These are phyloP conservation scores for Phalera bucephala DNA, from an alignment of 2,888 invertebrate species.

Conservation along the genomic window DNA sequence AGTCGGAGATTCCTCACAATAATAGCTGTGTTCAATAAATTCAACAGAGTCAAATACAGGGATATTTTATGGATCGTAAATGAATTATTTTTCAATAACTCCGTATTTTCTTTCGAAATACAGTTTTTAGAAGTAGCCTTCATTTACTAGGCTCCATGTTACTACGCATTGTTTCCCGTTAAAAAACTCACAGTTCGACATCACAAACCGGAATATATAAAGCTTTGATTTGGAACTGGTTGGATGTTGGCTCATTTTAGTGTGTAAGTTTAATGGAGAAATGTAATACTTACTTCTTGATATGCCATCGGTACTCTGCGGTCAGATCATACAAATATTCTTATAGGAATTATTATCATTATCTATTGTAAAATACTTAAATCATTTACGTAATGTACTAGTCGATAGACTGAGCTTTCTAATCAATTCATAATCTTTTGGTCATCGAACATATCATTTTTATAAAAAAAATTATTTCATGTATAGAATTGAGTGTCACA, in stretches of 20 bases:
- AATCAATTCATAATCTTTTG: conserved; percentile 62
- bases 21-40: conserved; percentile 73
- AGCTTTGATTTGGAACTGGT: conserved; percentile 81
- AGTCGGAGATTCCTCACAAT: conserved; percentile 61
- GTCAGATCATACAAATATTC: conserved; percentile 37
- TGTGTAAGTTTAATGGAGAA: conserved; percentile 49
- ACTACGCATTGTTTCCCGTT: conserved; percentile 26
- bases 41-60: conserved; percentile 81
- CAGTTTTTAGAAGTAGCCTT: conserved; percentile 32
- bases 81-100: conserved; percentile 53
- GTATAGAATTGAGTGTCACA: conserved; percentile 24
- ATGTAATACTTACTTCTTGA: conserved; percentile 40
- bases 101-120: conserved; percentile 42
- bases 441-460: conserved; percentile 69
- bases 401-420: conserved; percentile 48
- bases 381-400: conserved; percentile 47
- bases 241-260: conserved; percentile 70
- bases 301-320: conserved; percentile 60
- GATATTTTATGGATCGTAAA: conserved; percentile 76
- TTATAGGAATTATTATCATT: conserved; percentile 38
- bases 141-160: conserved; percentile 33
- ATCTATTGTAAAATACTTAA: conserved; percentile 35
- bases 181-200: conserved; percentile 39
- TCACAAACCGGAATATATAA: conserved; percentile 53
- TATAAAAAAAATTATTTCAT: conserved; percentile 35